Evolutionary conservation across 2,797 vertebrate genomes (phyloP), one percentile per base, ranked within the genome.

Genomic region (Passerculus sandwichensis): DNA sequence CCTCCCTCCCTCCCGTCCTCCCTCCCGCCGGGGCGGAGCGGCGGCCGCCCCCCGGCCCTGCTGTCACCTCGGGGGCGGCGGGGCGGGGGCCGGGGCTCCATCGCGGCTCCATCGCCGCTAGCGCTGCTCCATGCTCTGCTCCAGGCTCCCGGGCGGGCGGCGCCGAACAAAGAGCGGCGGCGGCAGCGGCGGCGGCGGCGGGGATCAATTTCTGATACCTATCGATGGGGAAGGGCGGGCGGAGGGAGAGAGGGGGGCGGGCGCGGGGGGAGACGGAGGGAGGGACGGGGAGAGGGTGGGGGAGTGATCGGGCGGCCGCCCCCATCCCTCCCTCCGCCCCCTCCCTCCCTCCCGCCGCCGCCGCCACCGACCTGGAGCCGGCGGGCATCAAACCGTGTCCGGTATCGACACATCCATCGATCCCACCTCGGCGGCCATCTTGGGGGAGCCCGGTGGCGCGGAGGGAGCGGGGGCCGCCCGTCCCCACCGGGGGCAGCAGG

Each of bases 391-490:
- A 98, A 99, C 98, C 98, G 98, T 99, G 99, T 99, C 99, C 99
- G 99, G 98, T 98, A 98, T 98, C 99, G 98, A 98, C 98, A 98
- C 99, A 98, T 98, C 98, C 99, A 99, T 98, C 98, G 99, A 99
- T 99, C 99, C 99, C 98, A 98, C 99, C 97, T 99, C 98, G 98
- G 99, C 99, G 98, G 99, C 99, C 99, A 99, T 99, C 99, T 99
- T 99, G 98, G 98, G 99, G 98, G 98, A 98, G 98, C 98, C 98
- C 98, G 98, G 98, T 97, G 72, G 30, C 51, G 59, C 86, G 62
- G 76, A 53, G 51, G 51, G 29, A 54, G 53, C 54, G n/a, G 51
- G 53, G 19, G 11, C 53, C 22, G 16, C 53, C 76, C 42, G 72
- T 54, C 48, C 15, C 56, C 85, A 4, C 19, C 77, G 76, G 71